A percentile compares a stretch with the other conserved stretches of the same genome.
These are phyloP conservation scores for Sparidentex hasta DNA, from an alignment of 2,797 vertebrate genomes.

Conservation along the genomic window DNA sequence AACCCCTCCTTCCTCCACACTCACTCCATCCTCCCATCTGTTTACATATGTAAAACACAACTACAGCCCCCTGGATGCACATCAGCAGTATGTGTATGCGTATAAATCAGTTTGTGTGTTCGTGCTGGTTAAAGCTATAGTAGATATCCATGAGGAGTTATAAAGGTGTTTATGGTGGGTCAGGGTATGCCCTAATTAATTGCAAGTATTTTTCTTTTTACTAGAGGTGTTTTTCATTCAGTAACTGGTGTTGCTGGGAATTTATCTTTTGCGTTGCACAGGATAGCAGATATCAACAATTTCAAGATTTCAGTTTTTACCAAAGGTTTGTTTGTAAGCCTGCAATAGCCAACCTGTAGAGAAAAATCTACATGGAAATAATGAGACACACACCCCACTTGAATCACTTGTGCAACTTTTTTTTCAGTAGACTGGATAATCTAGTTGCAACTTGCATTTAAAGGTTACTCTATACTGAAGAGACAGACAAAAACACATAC, in stretches of 20 bases:
- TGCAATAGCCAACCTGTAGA: background rate
- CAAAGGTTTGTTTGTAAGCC: background rate
- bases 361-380: background rate
- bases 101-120: slow-evolving; percentile 34
- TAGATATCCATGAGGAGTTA: slow-evolving; percentile 46
- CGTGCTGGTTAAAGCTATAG: slow-evolving; percentile 54
- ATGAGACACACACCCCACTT: background rate
- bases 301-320: background rate
- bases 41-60: slow-evolving; percentile 67
- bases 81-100: slow-evolving; percentile 47
- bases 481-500: too few relatives aligned
- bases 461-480: background rate
- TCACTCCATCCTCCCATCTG: slow-evolving; percentile 54
- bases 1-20: slow-evolving; percentile 17
- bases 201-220: slow-evolving; percentile 48
- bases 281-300: background rate
- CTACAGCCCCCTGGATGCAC: slow-evolving; percentile 65
- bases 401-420: background rate
- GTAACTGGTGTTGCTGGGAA: slow-evolving; percentile 4
- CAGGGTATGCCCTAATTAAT: slow-evolving; percentile 67
- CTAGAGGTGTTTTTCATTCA: slow-evolving; percentile 45
- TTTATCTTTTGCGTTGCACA: background rate
- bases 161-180: slow-evolving; percentile 57
- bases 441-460: background rate
- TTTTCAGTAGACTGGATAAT: background rate